Conservation (phyloP, 2,888 invertebrate genomes). For the Oligia latruncula region DNA sequence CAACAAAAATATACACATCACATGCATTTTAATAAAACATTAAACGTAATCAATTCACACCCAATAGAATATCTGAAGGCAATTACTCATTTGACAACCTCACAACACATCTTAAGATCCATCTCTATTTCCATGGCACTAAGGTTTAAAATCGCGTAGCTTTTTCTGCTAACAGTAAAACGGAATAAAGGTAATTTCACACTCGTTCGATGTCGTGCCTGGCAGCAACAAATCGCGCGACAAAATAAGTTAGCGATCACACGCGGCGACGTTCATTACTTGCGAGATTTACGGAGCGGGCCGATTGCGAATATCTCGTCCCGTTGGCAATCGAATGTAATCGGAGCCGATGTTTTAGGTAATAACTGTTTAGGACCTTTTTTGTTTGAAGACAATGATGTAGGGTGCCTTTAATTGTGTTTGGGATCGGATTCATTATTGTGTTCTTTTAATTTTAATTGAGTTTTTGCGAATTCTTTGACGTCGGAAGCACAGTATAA, state of each 20-base stretch:
- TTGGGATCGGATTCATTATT: constrained; percentile 11
- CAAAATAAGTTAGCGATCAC: constrained; percentile 83
- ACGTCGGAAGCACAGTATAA: not conserved
- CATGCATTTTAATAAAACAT: constrained; percentile 65
- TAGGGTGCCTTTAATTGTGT: constrained; percentile 21
- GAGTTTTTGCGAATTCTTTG: constrained; percentile 10
- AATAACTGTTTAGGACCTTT: constrained; percentile 59
- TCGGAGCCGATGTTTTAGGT: constrained; percentile 70
- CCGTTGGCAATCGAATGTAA: constrained; percentile 59
- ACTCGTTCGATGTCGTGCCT: constrained; percentile 77
- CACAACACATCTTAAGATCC: not conserved
- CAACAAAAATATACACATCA: constrained; percentile 62
- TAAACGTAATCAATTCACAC: constrained; percentile 63
- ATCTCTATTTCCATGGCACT: accelerated
- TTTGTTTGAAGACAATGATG: constrained; percentile 45
- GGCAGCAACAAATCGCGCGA: constrained; percentile 82
- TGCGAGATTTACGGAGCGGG: constrained; percentile 78
- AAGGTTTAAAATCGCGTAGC: constrained; percentile 21
- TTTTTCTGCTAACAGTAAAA: constrained; percentile 38
- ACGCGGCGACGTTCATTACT: constrained; percentile 86
- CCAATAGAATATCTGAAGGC: constrained; percentile 57
- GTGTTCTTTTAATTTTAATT: constrained; percentile 8
- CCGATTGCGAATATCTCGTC: constrained; percentile 73
- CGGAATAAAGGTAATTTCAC: constrained; percentile 51
- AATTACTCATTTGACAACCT: constrained; percentile 43